Conservation (phyloP, 2,888 invertebrate genomes). For the Theretra japonica region DNA sequence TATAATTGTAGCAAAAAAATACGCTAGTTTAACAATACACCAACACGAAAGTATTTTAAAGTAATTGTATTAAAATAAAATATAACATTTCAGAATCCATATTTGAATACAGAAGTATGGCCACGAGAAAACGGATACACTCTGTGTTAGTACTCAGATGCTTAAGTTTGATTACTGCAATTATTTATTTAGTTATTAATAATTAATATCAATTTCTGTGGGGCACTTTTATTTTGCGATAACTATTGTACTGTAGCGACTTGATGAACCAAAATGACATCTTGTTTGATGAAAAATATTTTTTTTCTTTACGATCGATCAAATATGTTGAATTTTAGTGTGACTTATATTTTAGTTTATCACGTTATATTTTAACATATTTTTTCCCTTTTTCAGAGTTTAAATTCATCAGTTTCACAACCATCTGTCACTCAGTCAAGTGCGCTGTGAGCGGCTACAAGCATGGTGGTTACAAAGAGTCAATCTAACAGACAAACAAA, state of each 20-base stretch:
- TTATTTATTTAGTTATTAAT: too few species aligned
- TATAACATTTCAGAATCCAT: slow-evolving; percentile 48
- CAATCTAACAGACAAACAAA: slow-evolving; percentile 35
- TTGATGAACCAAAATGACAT: too few species aligned
- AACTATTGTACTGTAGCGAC: too few species aligned
- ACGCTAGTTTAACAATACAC: too few species aligned
- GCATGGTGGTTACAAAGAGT: slow-evolving; percentile 58
- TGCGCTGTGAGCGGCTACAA: slow-evolving; percentile 59
- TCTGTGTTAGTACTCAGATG: slow-evolving; percentile 34
- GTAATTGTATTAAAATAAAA: neutral
- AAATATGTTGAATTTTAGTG: slow-evolving; percentile 28
- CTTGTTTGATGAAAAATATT: too few species aligned
- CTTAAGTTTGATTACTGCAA: neutral
- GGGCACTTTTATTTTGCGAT: too few species aligned
- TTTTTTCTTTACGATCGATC: too few species aligned
- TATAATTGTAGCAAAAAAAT: too few species aligned
- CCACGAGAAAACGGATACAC: slow-evolving; percentile 58
- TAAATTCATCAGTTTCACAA: slow-evolving; percentile 47
- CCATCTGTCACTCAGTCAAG: slow-evolving; percentile 59
- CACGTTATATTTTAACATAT: slow-evolving; percentile 39
- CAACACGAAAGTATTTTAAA: neutral
- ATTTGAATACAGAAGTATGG: slow-evolving; percentile 48
- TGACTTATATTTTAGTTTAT: neutral
- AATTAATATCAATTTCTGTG: too few species aligned
- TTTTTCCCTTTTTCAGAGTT: slow-evolving; percentile 50